Evolutionary conservation across 2,797 vertebrate species (phyloP).

Genomic region (Mormyrops boulengeri): DNA sequence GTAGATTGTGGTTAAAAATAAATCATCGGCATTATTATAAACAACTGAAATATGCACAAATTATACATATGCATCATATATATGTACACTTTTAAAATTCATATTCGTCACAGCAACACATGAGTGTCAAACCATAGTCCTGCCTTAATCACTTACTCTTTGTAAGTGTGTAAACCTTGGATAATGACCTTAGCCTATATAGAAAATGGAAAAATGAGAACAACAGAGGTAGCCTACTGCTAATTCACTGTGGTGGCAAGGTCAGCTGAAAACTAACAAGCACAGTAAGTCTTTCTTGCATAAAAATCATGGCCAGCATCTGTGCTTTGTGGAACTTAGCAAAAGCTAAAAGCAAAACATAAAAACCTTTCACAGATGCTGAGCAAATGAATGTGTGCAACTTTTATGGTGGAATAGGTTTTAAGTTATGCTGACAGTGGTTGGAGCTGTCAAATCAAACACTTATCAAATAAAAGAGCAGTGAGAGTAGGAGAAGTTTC

Average conservation of each 20-base stretch:
- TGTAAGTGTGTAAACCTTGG: neutral
- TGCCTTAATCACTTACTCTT: neutral
- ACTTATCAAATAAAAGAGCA: neutral
- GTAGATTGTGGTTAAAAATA: neutral
- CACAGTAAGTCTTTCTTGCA: neutral
- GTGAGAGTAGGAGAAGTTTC: neutral
- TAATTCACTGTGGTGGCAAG: neutral
- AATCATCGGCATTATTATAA: neutral
- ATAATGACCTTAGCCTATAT: neutral
- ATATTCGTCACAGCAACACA: neutral
- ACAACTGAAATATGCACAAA: neutral
- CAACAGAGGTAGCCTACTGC: neutral
- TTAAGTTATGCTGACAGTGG: neutral
- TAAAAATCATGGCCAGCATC: neutral
- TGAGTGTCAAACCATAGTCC: neutral
- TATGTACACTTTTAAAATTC: neutral
- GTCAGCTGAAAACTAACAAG: neutral
- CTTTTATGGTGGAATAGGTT: neutral
- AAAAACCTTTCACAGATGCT: neutral
- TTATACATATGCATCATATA: neutral
- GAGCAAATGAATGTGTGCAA: neutral
- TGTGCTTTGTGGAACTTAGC: neutral
- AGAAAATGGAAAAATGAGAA: neutral
- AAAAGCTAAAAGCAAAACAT: neutral
- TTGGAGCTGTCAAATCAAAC: neutral